Evolutionary conservation across 2,797 vertebrate species (phyloP).

Genomic region (Sylvia borin): DNA sequence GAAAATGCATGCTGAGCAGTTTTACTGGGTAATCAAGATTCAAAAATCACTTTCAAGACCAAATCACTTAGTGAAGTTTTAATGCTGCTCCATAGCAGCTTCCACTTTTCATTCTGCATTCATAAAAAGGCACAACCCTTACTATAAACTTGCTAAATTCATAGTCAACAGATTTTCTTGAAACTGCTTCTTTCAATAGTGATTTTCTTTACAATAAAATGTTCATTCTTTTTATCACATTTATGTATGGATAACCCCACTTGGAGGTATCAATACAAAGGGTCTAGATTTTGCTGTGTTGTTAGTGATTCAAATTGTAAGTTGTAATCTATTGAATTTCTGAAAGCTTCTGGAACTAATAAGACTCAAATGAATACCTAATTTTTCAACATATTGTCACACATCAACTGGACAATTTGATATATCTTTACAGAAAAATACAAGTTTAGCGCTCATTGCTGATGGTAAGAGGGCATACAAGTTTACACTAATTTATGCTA

Average conservation of each 20-base stretch:
- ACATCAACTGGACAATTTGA: not conserved
- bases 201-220: not conserved
- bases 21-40: not conserved
- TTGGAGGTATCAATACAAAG: not conserved
- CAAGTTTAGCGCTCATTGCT: not conserved
- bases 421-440: not conserved
- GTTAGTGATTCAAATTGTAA: not conserved
- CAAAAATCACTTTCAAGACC: not conserved
- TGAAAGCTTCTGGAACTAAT: not conserved
- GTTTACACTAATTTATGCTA: not conserved
- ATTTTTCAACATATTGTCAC: not conserved
- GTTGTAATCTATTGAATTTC: not conserved
- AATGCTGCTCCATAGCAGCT: not conserved
- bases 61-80: not conserved
- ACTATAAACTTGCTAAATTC: not conserved
- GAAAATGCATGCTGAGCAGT: not conserved
- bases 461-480: not conserved
- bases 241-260: not conserved
- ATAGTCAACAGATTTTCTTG: not conserved
- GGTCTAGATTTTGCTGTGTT: not conserved
- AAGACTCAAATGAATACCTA: not conserved
- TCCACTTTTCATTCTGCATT: not conserved
- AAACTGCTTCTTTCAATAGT: not conserved
- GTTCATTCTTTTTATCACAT: not conserved
- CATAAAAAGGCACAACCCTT: not conserved